Evolutionary conservation across 2,797 vertebrate genomes (phyloP), one percentile per base, ranked within the genome.

Genomic region (Falco rusticolus): DNA sequence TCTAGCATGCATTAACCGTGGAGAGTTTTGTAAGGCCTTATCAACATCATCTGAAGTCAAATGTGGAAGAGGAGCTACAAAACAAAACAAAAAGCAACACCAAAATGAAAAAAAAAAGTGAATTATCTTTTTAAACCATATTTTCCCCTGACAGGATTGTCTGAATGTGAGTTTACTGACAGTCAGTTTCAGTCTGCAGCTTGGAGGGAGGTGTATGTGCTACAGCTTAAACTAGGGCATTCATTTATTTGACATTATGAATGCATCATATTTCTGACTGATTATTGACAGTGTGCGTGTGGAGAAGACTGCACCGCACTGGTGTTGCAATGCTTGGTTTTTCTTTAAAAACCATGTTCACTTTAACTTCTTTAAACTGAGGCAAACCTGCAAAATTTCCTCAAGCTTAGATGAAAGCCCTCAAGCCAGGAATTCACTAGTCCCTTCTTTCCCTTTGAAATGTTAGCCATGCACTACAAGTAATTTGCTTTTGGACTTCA

Each of bases 11-110:
- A 99, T 99, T 99, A 99, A 98, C 98, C 98, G 98, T 93, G 99
- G 99, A 97, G 99, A 99, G 98, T 99, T 99, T 98, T 99, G 99
- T 98, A 99, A 98, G 98, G 99, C 99, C 95, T 99, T 99, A 98
- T 99, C 99, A 98, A 99, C 99, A 98, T 99, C 99, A 98, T 99
- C 99, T 98, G 98, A 99, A 98, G 99, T 99, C 99, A 99, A 98
- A 98, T 99, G 99, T 98, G 99, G 99, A 98, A 99, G 99, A 98
- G 99, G 99, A 98, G 99, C 99, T 99, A 98, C 98, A 98, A 99
- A 98, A 98, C 96, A 98, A 98, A 98, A 98, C 96, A 97, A 96
- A 97, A 97, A 97, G 97, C 97, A 96, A 98, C 97, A 97, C 92
- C 97, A 97, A 98, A 97, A 97, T 98, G 97, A 98, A 98, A 98